Evolutionary conservation across 2,797 vertebrate species (phyloP), one percentile per base, ranked within the genome.

Genomic region (Crax fasciolata): DNA sequence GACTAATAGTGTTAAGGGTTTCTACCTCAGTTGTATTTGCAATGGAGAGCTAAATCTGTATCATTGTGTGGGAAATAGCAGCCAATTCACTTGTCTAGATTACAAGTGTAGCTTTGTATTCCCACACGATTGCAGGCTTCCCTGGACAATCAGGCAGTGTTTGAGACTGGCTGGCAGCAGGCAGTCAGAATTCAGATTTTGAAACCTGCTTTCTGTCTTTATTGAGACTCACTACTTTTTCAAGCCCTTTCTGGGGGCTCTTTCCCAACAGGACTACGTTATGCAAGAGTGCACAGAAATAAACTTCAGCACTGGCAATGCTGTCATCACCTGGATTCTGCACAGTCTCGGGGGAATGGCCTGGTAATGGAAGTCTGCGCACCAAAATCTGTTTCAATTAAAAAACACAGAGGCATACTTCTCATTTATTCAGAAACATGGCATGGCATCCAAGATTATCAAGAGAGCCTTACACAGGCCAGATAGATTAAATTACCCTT

Each of bases 241-340:
- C 81, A 66, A 84, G 46, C 17, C 62, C 44, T 94, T 96, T 48
- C 3, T 58, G 11, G 41, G n/a, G 25, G 14, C 18, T 82, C 9
- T 74, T 78, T 82, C 74, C 62, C 65, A 83, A 73, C 54, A 95
- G 85, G 73, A 54, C 70, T 87, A 39, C 21, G 48, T 89, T 91
- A 81, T 71, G 44, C 51, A 84, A 76, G 75, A 62, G 48, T 78
- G 67, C 57, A 90, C 14, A 55, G 84, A 94, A 94, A 89, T 81
- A 61, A 82, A 62, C 63, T 91, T 96, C 1, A 2, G 73, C 62
- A 15, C 41, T 87, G 67, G 65, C 77, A 71, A 13, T 54, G 27
- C 58, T 94, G 86, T 97, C 91, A 78, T 94, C 92, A 96, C 92
- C 92, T 96, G 95, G 65, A 65, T 83, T 85, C 73, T 75, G 48